A percentile compares a stretch with the other conserved stretches of the same genome.
Evolutionary conservation across 2,888 invertebrate species (phyloP).

Genomic region (Tolmerus cingulatus): DNA sequence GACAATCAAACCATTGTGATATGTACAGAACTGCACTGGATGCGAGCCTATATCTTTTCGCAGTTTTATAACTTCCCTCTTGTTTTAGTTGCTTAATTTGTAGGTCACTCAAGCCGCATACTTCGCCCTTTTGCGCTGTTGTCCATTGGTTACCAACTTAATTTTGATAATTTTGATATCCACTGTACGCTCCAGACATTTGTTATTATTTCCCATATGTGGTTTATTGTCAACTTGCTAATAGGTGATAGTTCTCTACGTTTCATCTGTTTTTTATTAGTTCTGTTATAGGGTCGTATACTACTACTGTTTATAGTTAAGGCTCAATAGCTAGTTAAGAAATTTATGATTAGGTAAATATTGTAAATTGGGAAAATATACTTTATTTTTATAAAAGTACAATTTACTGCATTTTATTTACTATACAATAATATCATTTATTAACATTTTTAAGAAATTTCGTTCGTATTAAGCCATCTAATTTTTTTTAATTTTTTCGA

Average conservation of each 20-base stretch:
- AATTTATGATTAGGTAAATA: background rate
- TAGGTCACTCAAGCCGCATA: background rate
- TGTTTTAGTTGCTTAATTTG: background rate
- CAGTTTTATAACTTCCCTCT: background rate
- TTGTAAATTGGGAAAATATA: background rate
- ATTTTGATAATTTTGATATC: background rate
- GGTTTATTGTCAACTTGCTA: background rate
- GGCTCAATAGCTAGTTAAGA: background rate
- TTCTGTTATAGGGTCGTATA: background rate
- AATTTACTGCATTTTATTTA: background rate
- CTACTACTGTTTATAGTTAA: background rate
- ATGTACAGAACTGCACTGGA: conserved; percentile 7
- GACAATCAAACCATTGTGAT: conserved; percentile 26
- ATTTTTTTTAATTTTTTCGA: too few relatives aligned
- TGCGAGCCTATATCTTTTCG: background rate
- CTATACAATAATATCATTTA: background rate
- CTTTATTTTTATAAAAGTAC: background rate
- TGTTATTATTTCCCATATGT: background rate
- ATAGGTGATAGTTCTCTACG: background rate
- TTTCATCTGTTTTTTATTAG: background rate
- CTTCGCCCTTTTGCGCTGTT: background rate
- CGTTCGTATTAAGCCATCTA: too few relatives aligned
- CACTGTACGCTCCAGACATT: background rate
- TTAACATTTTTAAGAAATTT: too few relatives aligned
- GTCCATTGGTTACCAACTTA: background rate